Conservation (phyloP, 2,113 vertebrate genomes). For the Mugil cephalus region DNA sequence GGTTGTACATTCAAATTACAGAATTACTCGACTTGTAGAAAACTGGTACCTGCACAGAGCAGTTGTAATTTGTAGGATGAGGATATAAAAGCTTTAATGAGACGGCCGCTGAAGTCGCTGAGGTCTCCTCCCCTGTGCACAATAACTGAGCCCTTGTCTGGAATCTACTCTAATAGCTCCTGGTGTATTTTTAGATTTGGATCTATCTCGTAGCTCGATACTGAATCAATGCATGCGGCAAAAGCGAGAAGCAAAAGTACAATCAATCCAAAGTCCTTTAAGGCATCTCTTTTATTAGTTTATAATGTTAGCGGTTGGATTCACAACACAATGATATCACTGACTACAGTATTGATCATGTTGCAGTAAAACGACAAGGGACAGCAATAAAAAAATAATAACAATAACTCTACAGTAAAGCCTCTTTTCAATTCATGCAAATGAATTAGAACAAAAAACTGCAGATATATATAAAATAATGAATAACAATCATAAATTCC, state of each 20-base stretch:
- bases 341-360: background rate
- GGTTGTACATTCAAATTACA: no score
- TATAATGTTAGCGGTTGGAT: background rate
- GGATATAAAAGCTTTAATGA: slow-evolving; percentile 15
- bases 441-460: background rate
- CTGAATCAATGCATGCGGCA: background rate
- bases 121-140: slow-evolving; percentile 20
- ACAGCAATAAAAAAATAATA: background rate
- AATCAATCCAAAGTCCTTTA: background rate
- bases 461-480: background rate
- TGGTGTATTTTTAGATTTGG: slow-evolving; percentile 4
- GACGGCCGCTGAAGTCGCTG: slow-evolving; percentile 7
- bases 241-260: background rate
- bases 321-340: background rate
- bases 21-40: background rate
- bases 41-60: background rate
- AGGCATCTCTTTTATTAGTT: background rate
- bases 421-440: background rate
- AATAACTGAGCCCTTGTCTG: slow-evolving; percentile 25
- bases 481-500: background rate
- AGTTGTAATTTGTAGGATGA: slow-evolving; percentile 15
- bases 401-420: no score
- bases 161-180: background rate
- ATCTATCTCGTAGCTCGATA: background rate
- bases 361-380: background rate